Evolutionary conservation across 2,888 invertebrate genomes (phyloP).

Genomic region (Dendrolimus houi): DNA sequence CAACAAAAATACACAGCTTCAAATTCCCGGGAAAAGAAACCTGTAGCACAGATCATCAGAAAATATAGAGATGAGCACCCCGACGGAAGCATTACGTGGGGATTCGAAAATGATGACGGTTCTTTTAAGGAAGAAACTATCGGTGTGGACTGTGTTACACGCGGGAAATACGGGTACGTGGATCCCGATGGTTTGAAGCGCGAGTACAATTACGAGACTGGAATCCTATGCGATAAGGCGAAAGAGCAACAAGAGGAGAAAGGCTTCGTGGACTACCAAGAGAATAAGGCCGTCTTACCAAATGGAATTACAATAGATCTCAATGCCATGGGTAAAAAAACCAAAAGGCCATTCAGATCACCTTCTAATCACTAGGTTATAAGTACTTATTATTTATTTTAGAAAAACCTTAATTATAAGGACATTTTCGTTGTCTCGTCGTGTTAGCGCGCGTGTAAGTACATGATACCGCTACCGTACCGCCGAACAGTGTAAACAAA

Average conservation of each 20-base stretch:
- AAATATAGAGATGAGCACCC: constrained; percentile 87
- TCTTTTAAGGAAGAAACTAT: constrained; percentile 91
- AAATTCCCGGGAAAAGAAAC: constrained; percentile 76
- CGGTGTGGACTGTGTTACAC: constrained; percentile 84
- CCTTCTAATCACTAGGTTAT: constrained; percentile 62
- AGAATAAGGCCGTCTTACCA: constrained; percentile 83
- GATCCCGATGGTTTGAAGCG: constrained; percentile 89
- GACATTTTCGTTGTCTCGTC: constrained; percentile 36
- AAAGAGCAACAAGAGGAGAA: constrained; percentile 73
- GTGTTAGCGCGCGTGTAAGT: no score
- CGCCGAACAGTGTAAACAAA: no score
- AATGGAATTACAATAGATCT: constrained; percentile 84
- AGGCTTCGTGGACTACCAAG: constrained; percentile 84
- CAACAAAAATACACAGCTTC: constrained; percentile 61
- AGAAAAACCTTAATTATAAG: constrained; percentile 52
- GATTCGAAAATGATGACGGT: constrained; percentile 92
- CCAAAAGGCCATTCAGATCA: constrained; percentile 79
- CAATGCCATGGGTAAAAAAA: constrained; percentile 82
- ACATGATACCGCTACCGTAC: no score
- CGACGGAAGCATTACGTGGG: constrained; percentile 91
- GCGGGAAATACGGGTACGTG: constrained; percentile 89
- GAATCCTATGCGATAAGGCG: constrained; percentile 81
- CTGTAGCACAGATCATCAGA: constrained; percentile 82
- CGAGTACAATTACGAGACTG: constrained; percentile 89
- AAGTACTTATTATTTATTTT: constrained; percentile 61